Percentiles rank a stretch among this genome's conserved stretches.
These are phyloP conservation scores for Oreochromis grahami DNA, from an alignment of 2,797 vertebrate species.

Conservation along the genomic window DNA sequence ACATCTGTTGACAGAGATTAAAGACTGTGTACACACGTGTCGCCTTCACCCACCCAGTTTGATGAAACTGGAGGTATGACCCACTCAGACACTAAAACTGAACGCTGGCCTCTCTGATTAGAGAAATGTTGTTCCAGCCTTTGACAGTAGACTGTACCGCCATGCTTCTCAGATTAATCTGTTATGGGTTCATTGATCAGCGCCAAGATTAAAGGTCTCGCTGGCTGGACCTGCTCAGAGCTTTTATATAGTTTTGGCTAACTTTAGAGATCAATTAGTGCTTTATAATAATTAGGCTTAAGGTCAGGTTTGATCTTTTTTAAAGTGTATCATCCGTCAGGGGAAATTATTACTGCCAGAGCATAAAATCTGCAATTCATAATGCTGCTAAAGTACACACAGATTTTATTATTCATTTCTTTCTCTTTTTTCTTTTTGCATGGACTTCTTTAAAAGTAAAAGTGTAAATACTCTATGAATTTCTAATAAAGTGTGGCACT, in stretches of 20 bases:
- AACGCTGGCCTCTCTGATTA: neutral
- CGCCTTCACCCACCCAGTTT: accelerated
- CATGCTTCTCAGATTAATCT: neutral
- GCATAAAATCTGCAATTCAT: neutral
- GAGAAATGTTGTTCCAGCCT: neutral
- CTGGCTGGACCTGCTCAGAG: neutral
- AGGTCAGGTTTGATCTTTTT: neutral
- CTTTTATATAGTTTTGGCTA: neutral
- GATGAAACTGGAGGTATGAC: neutral
- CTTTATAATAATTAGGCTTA: neutral
- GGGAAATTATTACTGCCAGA: neutral
- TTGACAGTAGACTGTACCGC: neutral
- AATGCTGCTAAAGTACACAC: neutral
- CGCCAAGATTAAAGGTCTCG: neutral
- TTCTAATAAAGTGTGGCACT: neutral
- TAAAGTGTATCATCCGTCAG: neutral
- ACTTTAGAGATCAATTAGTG: neutral
- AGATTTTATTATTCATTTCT: neutral
- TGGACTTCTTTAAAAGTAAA: neutral
- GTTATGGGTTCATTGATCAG: neutral
- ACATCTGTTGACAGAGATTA: neutral
- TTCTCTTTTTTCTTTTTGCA: neutral
- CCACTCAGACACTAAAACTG: neutral
- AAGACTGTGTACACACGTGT: accelerated
- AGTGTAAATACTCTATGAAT: neutral